These are phyloP conservation scores for Lepidocyrtinus sp. DNA, from an alignment of 2,888 invertebrate genomes.

Conservation along the genomic window DNA sequence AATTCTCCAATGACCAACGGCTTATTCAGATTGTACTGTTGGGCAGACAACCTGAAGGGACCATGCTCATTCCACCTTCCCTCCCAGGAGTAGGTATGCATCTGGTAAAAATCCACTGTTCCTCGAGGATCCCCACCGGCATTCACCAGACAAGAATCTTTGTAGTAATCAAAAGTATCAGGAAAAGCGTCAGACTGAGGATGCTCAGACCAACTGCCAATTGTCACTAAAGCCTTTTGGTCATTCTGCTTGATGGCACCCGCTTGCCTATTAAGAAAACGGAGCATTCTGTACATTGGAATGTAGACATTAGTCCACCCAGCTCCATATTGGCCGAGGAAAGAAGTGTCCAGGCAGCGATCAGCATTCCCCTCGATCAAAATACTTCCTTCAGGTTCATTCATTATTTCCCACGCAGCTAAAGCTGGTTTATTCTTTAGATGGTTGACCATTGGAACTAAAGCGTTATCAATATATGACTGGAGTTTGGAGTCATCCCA, in stretches of 20 bases:
- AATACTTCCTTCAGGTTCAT: constrained; percentile 71
- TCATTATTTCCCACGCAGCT: constrained; percentile 71
- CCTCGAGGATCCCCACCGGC: constrained; percentile 66
- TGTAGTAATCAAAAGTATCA: constrained; percentile 65
- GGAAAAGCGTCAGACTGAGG: constrained; percentile 69
- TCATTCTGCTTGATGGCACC: constrained; percentile 68
- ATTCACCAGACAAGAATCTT: constrained; percentile 63
- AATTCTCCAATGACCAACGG: constrained; percentile 71
- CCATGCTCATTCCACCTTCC: constrained; percentile 68
- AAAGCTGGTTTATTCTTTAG: constrained; percentile 69
- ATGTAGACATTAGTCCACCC: constrained; percentile 68
- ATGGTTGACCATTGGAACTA: constrained; percentile 68
- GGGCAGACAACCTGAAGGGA: constrained; percentile 66
- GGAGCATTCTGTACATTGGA: constrained; percentile 66
- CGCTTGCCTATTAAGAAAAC: constrained; percentile 70
- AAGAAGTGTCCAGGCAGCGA: constrained; percentile 69
- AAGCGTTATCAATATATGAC: constrained; percentile 70
- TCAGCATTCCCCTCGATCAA: constrained; percentile 62
- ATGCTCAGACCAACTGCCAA: constrained; percentile 70
- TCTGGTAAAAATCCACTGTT: constrained; percentile 70
- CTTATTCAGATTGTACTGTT: constrained; percentile 62
- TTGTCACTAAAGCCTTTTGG: constrained; percentile 68
- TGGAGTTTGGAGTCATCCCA: constrained; percentile 70
- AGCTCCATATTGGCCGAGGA: constrained; percentile 68
- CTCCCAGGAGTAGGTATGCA: constrained; percentile 70